phyloP scores from a whole-genome alignment of 2,113 vertebrate species.

The Vombatus ursinus region DNA sequence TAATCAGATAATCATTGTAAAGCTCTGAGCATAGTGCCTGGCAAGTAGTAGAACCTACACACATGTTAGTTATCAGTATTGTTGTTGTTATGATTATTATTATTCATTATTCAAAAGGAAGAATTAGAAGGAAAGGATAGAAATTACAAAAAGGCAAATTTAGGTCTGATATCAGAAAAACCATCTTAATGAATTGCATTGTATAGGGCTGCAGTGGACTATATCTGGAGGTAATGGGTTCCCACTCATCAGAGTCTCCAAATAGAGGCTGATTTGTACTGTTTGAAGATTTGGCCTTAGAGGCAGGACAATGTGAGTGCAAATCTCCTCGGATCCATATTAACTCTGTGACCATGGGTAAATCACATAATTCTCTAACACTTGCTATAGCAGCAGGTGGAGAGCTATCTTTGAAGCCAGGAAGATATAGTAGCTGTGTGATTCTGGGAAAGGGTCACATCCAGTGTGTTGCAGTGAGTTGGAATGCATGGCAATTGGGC shows the following conservation, averaged over 20 bases:
- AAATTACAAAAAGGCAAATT: neutral
- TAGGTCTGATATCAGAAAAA: neutral
- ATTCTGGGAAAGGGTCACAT: neutral
- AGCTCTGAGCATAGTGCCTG: neutral
- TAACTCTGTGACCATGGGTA: neutral
- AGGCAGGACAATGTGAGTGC: neutral
- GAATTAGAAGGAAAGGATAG: neutral
- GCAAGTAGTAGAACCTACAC: neutral
- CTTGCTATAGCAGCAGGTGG: neutral
- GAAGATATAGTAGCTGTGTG: neutral
- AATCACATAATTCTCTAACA: neutral
- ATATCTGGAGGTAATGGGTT: neutral
- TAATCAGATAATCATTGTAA: neutral
- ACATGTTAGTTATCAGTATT: neutral
- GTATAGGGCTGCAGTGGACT: neutral
- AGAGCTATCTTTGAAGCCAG: neutral
- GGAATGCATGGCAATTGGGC: neutral
- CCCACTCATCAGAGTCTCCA: neutral
- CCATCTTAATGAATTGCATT: neutral
- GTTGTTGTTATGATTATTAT: too few relatives aligned
- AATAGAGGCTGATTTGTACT: neutral
- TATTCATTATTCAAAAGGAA: neutral
- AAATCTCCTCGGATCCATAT: neutral
- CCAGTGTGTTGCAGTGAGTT: neutral
- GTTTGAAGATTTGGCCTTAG: neutral